Evolutionary conservation across 2,888 invertebrate genomes (phyloP), one percentile per base, ranked within the genome.

Genomic region (Heliconius cydno): DNA sequence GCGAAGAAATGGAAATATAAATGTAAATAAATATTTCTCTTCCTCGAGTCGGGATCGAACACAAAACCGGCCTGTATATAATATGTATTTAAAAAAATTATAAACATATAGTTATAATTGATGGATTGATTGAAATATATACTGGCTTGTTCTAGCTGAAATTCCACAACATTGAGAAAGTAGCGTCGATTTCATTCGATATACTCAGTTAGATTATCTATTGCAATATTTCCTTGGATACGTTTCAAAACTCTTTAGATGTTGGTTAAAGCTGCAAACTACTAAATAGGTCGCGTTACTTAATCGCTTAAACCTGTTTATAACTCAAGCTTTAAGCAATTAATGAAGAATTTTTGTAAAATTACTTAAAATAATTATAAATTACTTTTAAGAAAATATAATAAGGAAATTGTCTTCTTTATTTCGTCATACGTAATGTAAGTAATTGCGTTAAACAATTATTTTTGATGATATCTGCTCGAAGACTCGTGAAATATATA

Each of bases 211-310:
- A 57, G 30, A 28, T 77, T 65, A 76, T 67, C 22, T 30, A 79
- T 79, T 79, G 63, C 46, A 71, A n/a, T 75, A 65, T 60, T 79
- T 76, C 65, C 65, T 76, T 52, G 38, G 75, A 75, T 79, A 70
- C 4, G 68, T 79, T 79, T 79, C 79, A 79, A 68, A 79, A 79
- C 76, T 34, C 34, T 67, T 70, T 79, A 19, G 60, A 75, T 38
- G 41, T 68, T 63, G 30, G 74, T 79, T 41, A 75, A 52, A 77
- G 52, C 13, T 25, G 38, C 74, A 22, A 77, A 38, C n/a, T 15
- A 66, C 74, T 63, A 57, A 63, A 67, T 78, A 68, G 74, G 41
- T 67, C 68, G 28, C 1, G 34, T 79, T 79, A 68, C 52, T 19
- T 38, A 70, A 79, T 65, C 34, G 1, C 25, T 41, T 1, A 66